Base-by-base conservation (phyloP, 2,797 vertebrate genomes). In the Dicrostonyx torquatus region DNA sequence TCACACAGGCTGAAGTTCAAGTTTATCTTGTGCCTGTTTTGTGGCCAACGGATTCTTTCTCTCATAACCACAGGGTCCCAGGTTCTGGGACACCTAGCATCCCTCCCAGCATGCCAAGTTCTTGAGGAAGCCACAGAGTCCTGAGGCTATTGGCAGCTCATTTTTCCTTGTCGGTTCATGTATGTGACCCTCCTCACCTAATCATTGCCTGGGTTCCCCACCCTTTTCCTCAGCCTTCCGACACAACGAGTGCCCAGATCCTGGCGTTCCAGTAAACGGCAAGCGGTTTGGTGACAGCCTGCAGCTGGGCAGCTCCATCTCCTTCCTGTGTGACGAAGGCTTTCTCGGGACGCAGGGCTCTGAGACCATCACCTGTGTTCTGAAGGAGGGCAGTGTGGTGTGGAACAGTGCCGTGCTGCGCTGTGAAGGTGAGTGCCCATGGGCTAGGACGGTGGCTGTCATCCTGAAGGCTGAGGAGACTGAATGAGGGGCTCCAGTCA, bases 211-310 rank as follows among this genome's bases (percentile, higher is more conserved):
- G 91, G 78, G 17, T 82, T 29, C 15, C 64, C 95, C 24, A 70
- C 96, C 37, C 37, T 29, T 18, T 48, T 14, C 17, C 50, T 26
- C 94, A 99, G 99, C 99, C 0, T 99, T 99, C 95, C 98, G 99
- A 86, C 99, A 99, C 96, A 99, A 99, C 0, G 99, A 99, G 94
- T 99, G 99, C 73, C 99, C 99, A 0, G 99, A 99, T 90, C 99
- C 99, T 0, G 99, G 99, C 0, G 99, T 99, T 26, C 99, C 99
- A 0, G 99, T 99, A 14, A 99, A 99, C 0, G 99, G 99, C 77
- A 99, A 99, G 89, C 99, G 99, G 0, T 99, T 99, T 7, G 99
- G 99, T 0, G 99, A 99, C 95, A 99, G 99, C 96, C 99, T 99
- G 5, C 99, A 99, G 97, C 99, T 99, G 24, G 99, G 99, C 73